Percentiles rank a stretch among this genome's conserved stretches.
phyloP scores from a whole-genome alignment of 2,797 vertebrate species.

The Rousettus madagascariensis region DNA sequence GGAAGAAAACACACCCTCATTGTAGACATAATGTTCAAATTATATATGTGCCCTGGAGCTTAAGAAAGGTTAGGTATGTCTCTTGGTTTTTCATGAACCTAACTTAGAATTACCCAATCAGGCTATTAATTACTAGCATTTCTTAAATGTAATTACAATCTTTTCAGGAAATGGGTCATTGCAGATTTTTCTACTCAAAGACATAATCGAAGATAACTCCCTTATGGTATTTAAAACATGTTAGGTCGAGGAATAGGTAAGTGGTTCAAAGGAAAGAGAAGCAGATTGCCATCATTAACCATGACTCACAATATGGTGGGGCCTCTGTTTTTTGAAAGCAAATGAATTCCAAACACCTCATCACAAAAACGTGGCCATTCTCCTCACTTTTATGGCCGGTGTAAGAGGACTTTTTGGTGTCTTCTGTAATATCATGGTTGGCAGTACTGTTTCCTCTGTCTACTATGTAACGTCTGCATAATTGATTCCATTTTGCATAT shows the following conservation, averaged over 20 bases:
- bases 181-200: slow-evolving; percentile 41
- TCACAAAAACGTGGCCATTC: neutral
- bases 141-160: slow-evolving; percentile 62
- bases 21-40: slow-evolving; percentile 62
- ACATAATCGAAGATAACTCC: slow-evolving; percentile 16
- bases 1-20: slow-evolving; percentile 45
- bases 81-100: slow-evolving; percentile 40
- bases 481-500: neutral
- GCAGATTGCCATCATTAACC: neutral
- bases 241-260: slow-evolving; percentile 39
- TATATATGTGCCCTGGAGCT: slow-evolving; percentile 31
- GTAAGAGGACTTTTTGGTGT: neutral
- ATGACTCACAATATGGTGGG: neutral
- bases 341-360: neutral
- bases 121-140: slow-evolving; percentile 57
- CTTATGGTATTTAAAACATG: slow-evolving; percentile 44
- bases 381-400: neutral
- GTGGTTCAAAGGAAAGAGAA: slow-evolving; percentile 41
- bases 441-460: neutral
- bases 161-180: slow-evolving; percentile 60
- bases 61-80: slow-evolving; percentile 41
- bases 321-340: neutral
- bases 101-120: slow-evolving; percentile 34
- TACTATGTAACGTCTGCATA: neutral
- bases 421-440: neutral